phyloP scores from a whole-genome alignment of 1,140 invertebrate genomes.

The Melanaphis sacchari region DNA sequence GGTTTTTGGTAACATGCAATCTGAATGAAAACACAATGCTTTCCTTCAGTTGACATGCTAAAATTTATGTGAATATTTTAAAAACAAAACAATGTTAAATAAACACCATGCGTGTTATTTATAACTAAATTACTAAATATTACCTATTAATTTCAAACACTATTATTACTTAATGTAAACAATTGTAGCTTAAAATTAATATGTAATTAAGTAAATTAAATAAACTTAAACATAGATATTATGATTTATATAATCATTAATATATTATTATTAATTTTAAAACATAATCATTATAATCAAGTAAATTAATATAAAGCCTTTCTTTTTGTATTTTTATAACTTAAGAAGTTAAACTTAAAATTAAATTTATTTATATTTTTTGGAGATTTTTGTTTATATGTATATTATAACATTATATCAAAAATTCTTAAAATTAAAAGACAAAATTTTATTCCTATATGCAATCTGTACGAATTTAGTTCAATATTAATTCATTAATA shows the following conservation, averaged over 20 bases:
- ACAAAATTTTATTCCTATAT: background rate
- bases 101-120: constrained; percentile 43
- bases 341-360: background rate
- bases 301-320: background rate
- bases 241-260: background rate
- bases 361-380: no score
- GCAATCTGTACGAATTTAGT: background rate
- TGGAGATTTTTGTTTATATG: no score
- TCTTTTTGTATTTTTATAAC: background rate
- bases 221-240: background rate
- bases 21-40: constrained; percentile 40
- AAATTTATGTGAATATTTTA: constrained; percentile 31
- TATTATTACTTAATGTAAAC: background rate
- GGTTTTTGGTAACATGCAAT: constrained; percentile 24
- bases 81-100: constrained; percentile 49
- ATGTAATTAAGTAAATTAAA: background rate
- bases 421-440: no score
- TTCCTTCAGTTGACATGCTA: constrained; percentile 34
- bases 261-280: background rate
- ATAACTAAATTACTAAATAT: background rate
- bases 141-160: background rate
- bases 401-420: no score
- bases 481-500: background rate
- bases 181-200: background rate
- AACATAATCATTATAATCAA: background rate